Evolutionary conservation across 2,113 vertebrate genomes (phyloP).

Genomic region (Progne subis): DNA sequence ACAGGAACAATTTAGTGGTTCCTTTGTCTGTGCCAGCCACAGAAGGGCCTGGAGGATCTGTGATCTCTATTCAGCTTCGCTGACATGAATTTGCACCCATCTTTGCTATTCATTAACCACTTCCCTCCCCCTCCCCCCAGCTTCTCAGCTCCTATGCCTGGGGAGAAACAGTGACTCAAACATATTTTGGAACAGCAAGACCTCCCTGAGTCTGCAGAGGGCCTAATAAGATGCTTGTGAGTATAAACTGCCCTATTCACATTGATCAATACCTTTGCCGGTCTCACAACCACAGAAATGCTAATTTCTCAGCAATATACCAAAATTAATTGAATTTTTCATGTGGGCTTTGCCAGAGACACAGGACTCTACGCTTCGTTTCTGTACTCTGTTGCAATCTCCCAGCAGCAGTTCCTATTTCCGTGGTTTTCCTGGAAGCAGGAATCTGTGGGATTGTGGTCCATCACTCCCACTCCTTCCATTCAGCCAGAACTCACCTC

Average conservation of each 20-base stretch:
- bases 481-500: neutral
- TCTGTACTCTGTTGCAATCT: neutral
- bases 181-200: neutral
- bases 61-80: neutral
- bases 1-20: constrained; percentile 3
- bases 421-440: neutral
- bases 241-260: neutral
- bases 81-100: neutral
- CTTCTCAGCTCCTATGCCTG: neutral
- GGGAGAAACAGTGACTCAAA: neutral
- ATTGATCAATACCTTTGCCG: neutral
- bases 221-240: neutral
- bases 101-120: neutral
- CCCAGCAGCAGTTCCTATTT: neutral
- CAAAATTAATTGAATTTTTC: neutral
- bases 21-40: constrained; percentile 3
- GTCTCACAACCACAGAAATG: neutral
- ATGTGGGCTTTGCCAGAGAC: neutral
- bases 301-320: neutral
- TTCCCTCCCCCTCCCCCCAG: neutral
- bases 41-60: constrained; percentile 13
- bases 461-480: neutral
- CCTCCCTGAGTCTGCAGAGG: neutral
- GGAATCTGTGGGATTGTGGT: neutral
- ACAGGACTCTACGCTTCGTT: neutral